Base-by-base conservation (phyloP, 2,888 invertebrate genomes). In the Podotricha telesiphe region DNA sequence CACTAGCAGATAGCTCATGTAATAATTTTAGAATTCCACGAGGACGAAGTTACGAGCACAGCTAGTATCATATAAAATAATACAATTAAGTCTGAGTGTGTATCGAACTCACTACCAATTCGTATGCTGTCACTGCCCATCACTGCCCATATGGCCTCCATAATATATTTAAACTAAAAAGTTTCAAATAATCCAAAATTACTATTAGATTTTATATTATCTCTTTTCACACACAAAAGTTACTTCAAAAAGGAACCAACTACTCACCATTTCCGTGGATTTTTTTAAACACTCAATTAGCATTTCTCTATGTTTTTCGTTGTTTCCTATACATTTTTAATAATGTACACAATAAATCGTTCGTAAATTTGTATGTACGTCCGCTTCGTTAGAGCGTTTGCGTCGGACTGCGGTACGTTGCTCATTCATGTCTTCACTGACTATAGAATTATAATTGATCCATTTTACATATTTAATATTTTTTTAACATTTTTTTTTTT, bases 341-440 rank as follows among this genome's bases (percentile, higher is more conserved):
- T n/a, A 20, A 42, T 40, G 2, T 42, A 58, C n/a, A 53, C 22
- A 28, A 53, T 34, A 34, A n/a, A 59, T 59, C 58, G 58, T 22
- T 59, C 58, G 58, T 22, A 15, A 22, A 42, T 19, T 59, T 7
- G 20, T 17, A 40, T 15, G 11, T 8, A 22, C 58, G 42, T 59
- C 58, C 58, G 40, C 42, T 1, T 1, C 11, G 42, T 42, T n/a
- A 59, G 42, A 59, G 22, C 42, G 58, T 20, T 42, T 15, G 58
- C 58, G 58, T 22, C 58, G 58, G 42, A 59, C 58, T 59, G 58
- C 58, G 58, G 58, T 58, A 42, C 20, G 20, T 1, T n/a, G 22
- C n/a, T 22, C 42, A 59, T 42, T 59, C 58, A 59, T 42, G 4
- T 40, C n/a, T 20, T 53, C 53, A 17, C 1, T 59, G 11, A 22